Conservation (phyloP, 2,888 invertebrate species). For the Ormyrus rosae region DNA sequence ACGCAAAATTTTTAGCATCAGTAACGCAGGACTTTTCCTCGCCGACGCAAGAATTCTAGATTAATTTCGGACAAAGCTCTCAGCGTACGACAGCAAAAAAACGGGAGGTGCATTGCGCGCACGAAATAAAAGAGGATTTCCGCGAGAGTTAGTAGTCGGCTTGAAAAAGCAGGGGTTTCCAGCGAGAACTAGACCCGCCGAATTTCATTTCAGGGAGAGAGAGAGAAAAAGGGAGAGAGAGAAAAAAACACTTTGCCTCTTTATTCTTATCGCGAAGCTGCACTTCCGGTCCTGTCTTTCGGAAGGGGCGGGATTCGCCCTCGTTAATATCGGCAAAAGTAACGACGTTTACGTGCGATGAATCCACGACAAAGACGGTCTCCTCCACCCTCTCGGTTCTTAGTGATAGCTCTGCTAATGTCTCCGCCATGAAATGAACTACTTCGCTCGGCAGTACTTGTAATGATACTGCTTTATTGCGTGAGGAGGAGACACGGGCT, state of each 20-base stretch:
- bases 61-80: constrained; percentile 1
- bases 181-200: background rate
- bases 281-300: constrained; percentile 43
- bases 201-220: background rate
- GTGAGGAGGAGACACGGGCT: background rate
- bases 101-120: background rate
- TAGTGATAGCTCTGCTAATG: constrained; percentile 24
- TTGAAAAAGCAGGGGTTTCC: background rate
- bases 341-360: constrained; percentile 50
- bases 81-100: background rate
- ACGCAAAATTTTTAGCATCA: background rate
- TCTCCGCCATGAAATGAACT: constrained; percentile 30
- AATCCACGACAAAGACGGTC: constrained; percentile 3
- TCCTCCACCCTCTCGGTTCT: background rate
- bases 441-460: constrained; percentile 21
- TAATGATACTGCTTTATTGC: background rate
- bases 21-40: background rate
- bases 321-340: constrained; percentile 54
- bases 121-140: too few species aligned
- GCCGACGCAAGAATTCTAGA: background rate
- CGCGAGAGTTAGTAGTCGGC: too few species aligned
- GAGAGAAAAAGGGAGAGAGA: background rate
- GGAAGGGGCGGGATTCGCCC: background rate
- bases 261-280: constrained; percentile 44
- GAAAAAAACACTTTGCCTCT: constrained; percentile 29